Conservation (phyloP, 2,113 vertebrate species). For the Aplodontia rufa region DNA sequence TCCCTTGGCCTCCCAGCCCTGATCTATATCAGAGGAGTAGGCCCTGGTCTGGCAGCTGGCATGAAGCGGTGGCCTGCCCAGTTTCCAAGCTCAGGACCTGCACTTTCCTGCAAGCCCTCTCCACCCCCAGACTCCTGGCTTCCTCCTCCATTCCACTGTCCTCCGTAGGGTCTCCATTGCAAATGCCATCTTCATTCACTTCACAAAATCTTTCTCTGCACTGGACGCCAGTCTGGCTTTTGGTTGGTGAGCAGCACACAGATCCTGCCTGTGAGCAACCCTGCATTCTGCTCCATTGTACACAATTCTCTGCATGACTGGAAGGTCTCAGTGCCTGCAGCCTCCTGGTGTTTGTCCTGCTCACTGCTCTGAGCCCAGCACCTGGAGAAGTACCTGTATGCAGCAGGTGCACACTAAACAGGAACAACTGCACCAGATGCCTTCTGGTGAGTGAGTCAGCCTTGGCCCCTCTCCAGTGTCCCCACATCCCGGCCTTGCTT, state of each 20-base stretch:
- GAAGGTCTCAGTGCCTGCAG: not conserved
- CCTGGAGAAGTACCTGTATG: not conserved
- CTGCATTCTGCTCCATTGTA: not conserved
- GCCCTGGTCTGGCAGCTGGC: not conserved
- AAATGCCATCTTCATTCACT: not conserved
- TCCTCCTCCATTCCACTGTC: not conserved
- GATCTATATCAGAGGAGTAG: not conserved
- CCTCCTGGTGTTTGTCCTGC: not conserved
- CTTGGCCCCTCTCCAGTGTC: not conserved
- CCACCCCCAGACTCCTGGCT: too few species aligned
- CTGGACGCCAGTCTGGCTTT: not conserved
- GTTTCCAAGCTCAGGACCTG: not conserved
- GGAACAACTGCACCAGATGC: not conserved
- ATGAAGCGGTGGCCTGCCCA: not conserved
- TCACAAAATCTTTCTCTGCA: too few species aligned
- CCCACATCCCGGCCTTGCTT: not conserved
- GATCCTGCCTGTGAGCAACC: not conserved
- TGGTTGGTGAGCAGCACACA: not conserved
- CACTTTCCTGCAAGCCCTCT: not conserved
- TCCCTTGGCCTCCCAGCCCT: not conserved
- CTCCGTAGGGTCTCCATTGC: not conserved
- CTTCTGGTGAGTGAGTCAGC: not conserved
- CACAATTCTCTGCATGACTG: too few species aligned
- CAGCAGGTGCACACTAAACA: not conserved
- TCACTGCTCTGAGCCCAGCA: not conserved